Evolutionary conservation across 2,797 vertebrate genomes (phyloP).

Genomic region (Phoebastria nigripes): DNA sequence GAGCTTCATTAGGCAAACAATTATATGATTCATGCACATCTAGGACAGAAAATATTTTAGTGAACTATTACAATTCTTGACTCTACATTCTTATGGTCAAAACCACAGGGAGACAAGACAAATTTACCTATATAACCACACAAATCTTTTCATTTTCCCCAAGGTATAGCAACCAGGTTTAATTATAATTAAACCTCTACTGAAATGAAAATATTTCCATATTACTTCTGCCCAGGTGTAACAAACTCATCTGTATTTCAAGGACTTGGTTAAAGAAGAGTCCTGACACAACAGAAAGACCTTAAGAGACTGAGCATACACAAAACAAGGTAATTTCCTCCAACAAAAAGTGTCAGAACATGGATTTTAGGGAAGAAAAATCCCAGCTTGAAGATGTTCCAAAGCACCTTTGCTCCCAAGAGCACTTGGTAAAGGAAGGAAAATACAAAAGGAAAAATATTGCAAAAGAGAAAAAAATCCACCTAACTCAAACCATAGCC

Average conservation of each 20-base stretch:
- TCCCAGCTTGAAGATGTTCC: neutral
- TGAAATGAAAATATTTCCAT: neutral
- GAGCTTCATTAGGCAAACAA: conserved; percentile 41
- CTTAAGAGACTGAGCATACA: neutral
- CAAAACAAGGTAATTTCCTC: neutral
- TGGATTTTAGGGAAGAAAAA: neutral
- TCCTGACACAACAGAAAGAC: neutral
- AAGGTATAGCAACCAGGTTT: neutral
- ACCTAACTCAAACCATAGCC: conserved; percentile 13
- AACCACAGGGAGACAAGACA: conserved; percentile 27
- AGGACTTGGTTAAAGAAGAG: neutral
- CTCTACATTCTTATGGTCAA: conserved; percentile 20
- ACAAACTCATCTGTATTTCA: neutral
- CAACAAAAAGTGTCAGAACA: neutral
- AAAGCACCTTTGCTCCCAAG: neutral
- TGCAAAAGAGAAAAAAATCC: conserved; percentile 30
- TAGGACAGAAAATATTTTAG: conserved; percentile 46
- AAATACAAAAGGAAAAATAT: conserved; percentile 43
- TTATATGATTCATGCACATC: conserved; percentile 24
- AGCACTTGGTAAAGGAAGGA: neutral
- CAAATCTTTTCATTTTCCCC: neutral
- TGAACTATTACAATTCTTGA: neutral
- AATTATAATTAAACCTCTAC: neutral
- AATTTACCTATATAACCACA: neutral
- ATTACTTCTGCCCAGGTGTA: neutral